Evolutionary conservation across 2,113 vertebrate genomes (phyloP).

Genomic region (Laticauda laticaudata): DNA sequence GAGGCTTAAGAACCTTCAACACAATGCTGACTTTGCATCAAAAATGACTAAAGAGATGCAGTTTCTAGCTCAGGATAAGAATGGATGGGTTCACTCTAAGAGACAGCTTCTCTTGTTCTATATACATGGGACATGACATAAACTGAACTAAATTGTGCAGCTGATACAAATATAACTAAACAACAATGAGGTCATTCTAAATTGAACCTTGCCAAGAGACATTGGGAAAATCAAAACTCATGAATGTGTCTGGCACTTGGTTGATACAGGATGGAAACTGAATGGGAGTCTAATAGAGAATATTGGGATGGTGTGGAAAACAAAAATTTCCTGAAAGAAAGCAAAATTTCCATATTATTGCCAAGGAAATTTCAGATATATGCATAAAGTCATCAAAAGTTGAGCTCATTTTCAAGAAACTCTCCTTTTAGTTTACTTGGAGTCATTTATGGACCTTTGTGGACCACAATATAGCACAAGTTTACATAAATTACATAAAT

Average conservation of each 20-base stretch:
- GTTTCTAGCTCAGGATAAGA: slow-evolving; percentile 15
- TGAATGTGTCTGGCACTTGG: neutral
- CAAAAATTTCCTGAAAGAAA: neutral
- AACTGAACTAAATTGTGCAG: slow-evolving; percentile 7
- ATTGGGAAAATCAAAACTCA: no score
- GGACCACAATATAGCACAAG: neutral
- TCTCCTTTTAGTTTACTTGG: neutral
- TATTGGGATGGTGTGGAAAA: neutral
- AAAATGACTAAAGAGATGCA: neutral
- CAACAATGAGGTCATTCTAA: neutral
- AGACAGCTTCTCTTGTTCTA: neutral
- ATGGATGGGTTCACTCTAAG: slow-evolving; percentile 16
- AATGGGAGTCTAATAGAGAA: neutral
- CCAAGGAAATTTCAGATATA: neutral
- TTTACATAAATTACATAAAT: neutral
- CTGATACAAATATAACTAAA: neutral
- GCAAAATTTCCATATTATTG: neutral
- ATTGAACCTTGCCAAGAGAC: neutral
- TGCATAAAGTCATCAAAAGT: neutral
- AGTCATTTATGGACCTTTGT: neutral
- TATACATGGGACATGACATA: neutral
- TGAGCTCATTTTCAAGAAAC: neutral
- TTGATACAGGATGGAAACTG: neutral
- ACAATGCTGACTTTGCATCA: slow-evolving; percentile 19
- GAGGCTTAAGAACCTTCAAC: slow-evolving; percentile 37